These are phyloP conservation scores for Torymus texanus DNA, from an alignment of 2,888 invertebrate genomes.

Conservation along the genomic window DNA sequence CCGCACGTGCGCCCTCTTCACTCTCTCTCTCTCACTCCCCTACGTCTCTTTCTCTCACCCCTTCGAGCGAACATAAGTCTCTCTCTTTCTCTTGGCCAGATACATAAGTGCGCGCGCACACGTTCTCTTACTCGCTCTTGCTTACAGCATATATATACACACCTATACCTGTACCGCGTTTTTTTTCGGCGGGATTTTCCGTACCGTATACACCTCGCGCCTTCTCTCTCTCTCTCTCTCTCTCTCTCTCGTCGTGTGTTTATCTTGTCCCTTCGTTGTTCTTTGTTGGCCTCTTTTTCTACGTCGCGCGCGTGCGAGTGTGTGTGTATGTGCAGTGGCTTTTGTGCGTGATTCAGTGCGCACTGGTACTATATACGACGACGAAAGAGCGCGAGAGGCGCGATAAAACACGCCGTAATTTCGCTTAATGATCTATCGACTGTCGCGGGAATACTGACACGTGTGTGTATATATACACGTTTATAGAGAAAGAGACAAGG, in stretches of 20 bases:
- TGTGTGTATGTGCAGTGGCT: not conserved
- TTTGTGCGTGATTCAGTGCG: constrained; percentile 30
- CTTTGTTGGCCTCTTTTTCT: not conserved
- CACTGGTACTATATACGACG: no score
- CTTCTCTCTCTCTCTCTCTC: constrained; percentile 1
- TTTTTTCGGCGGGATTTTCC: not conserved
- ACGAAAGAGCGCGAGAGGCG: not conserved
- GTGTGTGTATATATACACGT: no score
- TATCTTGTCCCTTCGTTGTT: constrained; percentile 34
- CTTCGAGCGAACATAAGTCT: constrained; percentile 18
- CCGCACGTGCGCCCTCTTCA: not conserved
- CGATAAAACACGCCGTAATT: constrained; percentile 46
- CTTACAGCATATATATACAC: not conserved
- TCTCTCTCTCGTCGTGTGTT: constrained; percentile 2
- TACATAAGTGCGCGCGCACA: constrained; percentile 32
- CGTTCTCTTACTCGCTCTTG: not conserved
- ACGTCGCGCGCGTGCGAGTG: not conserved
- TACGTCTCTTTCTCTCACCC: constrained; percentile 9
- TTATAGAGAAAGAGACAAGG: no score
- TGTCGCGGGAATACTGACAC: constrained; percentile 7
- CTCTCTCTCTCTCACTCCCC: not conserved
- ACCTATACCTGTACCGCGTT: not conserved
- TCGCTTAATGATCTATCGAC: constrained; percentile 52
- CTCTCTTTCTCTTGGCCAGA: not conserved
- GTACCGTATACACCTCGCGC: no score